phyloP scores from a whole-genome alignment of 2,113 vertebrate species.

The Salvator merianae region DNA sequence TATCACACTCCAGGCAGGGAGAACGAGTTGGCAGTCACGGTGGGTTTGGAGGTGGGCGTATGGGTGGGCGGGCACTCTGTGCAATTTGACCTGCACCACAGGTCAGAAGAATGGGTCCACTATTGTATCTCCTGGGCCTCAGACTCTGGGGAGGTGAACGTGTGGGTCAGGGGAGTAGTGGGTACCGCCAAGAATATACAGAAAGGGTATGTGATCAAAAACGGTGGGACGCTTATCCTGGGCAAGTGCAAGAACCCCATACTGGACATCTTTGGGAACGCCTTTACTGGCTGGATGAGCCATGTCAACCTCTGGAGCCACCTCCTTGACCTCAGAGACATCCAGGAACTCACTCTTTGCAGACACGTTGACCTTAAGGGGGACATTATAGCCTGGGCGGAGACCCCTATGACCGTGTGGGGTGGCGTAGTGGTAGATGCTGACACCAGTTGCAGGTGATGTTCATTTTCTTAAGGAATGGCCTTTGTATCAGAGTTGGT shows the following conservation, averaged over 20 bases:
- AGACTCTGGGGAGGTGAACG: conserved; percentile 56
- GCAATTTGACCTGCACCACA: conserved; percentile 72
- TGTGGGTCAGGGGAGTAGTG: conserved; percentile 78
- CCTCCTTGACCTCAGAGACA: conserved; percentile 65
- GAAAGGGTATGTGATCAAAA: conserved; percentile 63
- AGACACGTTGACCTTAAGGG: conserved; percentile 56
- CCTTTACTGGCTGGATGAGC: conserved; percentile 77
- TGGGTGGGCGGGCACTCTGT: conserved; percentile 78
- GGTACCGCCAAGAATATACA: conserved; percentile 67
- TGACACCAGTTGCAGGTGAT: conserved; percentile 76
- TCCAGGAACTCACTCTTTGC: conserved; percentile 76
- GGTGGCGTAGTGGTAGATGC: conserved; percentile 81
- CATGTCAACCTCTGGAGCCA: conserved; percentile 82
- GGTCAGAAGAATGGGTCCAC: conserved; percentile 74
- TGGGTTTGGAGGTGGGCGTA: conserved; percentile 72
- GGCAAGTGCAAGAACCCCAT: conserved; percentile 80
- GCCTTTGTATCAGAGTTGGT: background rate
- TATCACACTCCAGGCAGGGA: conserved; percentile 74
- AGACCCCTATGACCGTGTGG: conserved; percentile 71
- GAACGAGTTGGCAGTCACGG: conserved; percentile 76
- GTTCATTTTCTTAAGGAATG: background rate
- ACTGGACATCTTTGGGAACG: conserved; percentile 73
- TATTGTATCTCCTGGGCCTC: conserved; percentile 82
- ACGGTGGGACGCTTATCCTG: conserved; percentile 72
- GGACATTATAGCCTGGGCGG: conserved; percentile 81